phyloP scores from a whole-genome alignment of 1,140 invertebrate species.

The Cotesia typhae region DNA sequence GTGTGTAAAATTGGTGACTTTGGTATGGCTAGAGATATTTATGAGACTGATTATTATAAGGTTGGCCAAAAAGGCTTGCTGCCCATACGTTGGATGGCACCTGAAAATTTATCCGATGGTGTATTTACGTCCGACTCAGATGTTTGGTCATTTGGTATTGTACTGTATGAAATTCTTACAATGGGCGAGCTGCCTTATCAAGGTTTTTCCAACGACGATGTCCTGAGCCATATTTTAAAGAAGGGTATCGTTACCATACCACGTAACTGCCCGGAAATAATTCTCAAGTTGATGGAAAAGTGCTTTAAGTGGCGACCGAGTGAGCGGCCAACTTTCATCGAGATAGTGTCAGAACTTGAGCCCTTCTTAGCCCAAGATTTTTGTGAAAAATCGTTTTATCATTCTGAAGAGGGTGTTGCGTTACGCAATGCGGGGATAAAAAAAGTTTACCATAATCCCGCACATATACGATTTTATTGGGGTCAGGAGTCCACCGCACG shows the following conservation, averaged over 20 bases:
- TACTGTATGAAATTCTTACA: constrained; percentile 81
- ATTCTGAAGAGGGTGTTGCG: constrained; percentile 61
- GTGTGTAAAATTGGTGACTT: constrained; percentile 81
- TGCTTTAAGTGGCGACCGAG: constrained; percentile 65
- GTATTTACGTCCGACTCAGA: constrained; percentile 79
- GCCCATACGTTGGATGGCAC: constrained; percentile 80
- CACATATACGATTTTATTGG: constrained; percentile 54
- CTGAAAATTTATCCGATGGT: constrained; percentile 78
- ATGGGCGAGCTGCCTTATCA: constrained; percentile 80
- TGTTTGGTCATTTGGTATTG: constrained; percentile 80
- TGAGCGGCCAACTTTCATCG: constrained; percentile 59
- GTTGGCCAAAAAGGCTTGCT: constrained; percentile 72
- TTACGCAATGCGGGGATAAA: constrained; percentile 51
- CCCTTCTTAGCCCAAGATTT: constrained; percentile 61
- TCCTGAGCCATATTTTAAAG: constrained; percentile 73
- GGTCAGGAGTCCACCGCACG: constrained; percentile 53
- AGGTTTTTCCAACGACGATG: constrained; percentile 71
- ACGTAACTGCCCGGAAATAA: constrained; percentile 58
- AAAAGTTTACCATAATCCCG: constrained; percentile 53
- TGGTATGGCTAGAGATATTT: constrained; percentile 78
- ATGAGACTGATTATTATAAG: constrained; percentile 79
- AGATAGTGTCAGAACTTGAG: constrained; percentile 66
- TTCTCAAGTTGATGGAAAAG: constrained; percentile 62
- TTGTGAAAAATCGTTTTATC: constrained; percentile 65
- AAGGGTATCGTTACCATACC: constrained; percentile 74